Conservation (phyloP, 1,140 invertebrate genomes). For the Steinernema khuongi region DNA sequence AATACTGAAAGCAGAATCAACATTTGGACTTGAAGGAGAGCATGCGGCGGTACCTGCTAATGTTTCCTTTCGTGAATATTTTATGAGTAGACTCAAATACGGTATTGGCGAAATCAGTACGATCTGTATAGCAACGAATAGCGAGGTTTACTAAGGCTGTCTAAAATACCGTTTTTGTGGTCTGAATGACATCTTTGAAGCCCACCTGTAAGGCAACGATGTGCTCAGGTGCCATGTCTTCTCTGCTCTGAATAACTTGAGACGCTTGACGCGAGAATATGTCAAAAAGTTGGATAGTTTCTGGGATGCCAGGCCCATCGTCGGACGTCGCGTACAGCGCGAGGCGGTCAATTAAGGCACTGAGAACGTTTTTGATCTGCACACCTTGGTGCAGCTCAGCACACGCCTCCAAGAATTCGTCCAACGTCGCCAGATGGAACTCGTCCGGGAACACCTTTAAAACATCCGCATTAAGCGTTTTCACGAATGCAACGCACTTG, state of each 20-base stretch:
- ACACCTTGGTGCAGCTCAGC: conserved; percentile 88
- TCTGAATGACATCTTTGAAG: neutral
- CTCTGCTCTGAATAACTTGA: conserved; percentile 71
- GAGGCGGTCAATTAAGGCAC: conserved; percentile 82
- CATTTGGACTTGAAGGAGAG: conserved; percentile 22
- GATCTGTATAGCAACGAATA: conserved; percentile 88
- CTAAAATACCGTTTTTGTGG: conserved; percentile 33
- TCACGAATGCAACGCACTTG: conserved; percentile 67
- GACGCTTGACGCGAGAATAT: conserved; percentile 97
- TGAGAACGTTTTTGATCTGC: conserved; percentile 86
- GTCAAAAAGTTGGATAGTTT: conserved; percentile 88
- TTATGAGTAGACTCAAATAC: conserved; percentile 81
- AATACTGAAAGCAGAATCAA: conserved; percentile 62
- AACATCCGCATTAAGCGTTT: conserved; percentile 19
- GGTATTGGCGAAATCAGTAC: conserved; percentile 89
- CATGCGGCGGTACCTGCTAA: conserved; percentile 21
- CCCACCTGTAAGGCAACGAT: conserved; percentile 87
- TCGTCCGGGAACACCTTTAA: conserved; percentile 91
- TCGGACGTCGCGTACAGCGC: conserved; percentile 63
- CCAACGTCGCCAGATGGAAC: conserved; percentile 90
- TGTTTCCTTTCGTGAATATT: conserved; percentile 74
- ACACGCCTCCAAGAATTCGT: conserved; percentile 90
- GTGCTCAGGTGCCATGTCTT: conserved; percentile 89
- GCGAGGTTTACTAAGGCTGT: conserved; percentile 79
- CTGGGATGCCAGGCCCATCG: conserved; percentile 70